Base-by-base conservation (phyloP, 1,140 invertebrate genomes). In the Hylaeus anthracinus region DNA sequence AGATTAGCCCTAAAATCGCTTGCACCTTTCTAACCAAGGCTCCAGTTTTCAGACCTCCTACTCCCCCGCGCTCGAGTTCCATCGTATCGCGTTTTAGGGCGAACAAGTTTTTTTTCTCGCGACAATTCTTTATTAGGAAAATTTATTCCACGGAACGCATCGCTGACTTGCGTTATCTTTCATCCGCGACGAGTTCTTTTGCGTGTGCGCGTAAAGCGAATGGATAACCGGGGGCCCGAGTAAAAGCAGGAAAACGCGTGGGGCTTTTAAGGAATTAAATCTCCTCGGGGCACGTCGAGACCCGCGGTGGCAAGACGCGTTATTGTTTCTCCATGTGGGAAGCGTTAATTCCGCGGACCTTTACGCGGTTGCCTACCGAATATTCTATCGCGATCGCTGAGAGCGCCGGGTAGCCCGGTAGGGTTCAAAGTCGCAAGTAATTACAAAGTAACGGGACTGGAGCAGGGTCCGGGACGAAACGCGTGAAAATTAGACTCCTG, bases 261-360 rank as follows among this genome's bases (percentile, higher is more conserved):
- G 37, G 51, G 79, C 79, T 81, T 81, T 81, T 77, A 81, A 81
- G 79, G 66, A 81, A 81, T 81, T 81, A 81, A 81, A 81, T 81
- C 74, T 64, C 56, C 15, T 39, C 65, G 69, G 12, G 26, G 26
- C 41, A n/a, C 48, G 39, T 5, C n/a, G 14, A 9, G 51, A 15
- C 3, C 4, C 26, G 0, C 37, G 53, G 4, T 69, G 0, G 37
- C 48, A 51, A 58, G 26, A n/a, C 61, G 45, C 78, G 79, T 55
- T 70, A 81, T 77, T 70, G 66, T 81, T 77, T 77, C 55, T 48
- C 56, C 48, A 56, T 51, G 5, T 55, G 58, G 56, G 65, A 77
- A 70, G 77, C 75, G 76, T 69, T 76, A 76, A 77, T 81, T 76
- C 45, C 51, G 14, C 12, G 48, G 5, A 15, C 37, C 37, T 65